Evolutionary conservation across 2,888 invertebrate genomes (phyloP), one percentile per base, ranked within the genome.

Genomic region (Dicyrtomina minuta): DNA sequence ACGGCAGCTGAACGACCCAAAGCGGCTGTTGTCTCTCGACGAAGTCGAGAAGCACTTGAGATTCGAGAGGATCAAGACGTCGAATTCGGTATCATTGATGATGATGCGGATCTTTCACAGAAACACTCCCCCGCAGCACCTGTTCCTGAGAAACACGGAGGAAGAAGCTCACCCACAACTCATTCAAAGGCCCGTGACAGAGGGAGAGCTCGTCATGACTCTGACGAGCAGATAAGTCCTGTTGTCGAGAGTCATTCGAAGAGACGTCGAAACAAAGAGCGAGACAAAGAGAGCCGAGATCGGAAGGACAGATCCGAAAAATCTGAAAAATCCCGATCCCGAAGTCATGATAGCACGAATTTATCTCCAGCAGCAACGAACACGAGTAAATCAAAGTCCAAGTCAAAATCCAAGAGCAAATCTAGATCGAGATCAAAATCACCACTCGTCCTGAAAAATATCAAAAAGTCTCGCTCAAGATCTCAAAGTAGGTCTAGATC

Each of bases 381-480:
- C 15, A 33, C 27, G 10, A 27, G 51, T 51, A 64, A 64, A 64
- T 64, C 51, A n/a, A 64, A 41, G 66, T 43, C 60, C 22, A 66
- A 70, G 12, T 70, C 72, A 12, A 72, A 72, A 51, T 73, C 72
- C 24, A 66, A 74, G 62, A 72, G 72, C 22, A 73, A 74, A 55
- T 74, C 74, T 12, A 22, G 73, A 39, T 73, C 75, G 20, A 72
- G 72, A 44, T 75, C 75, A 15, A 70, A 66, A 53, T 69, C 62
- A 5, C 53, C 61, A n/a, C 33, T 62, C 17, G 49, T 60, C 1
- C 44, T 20, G n/a, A 56, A n/a, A 33, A 64, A 43, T 22, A 59
- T 8, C 17, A 56, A 46, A 65, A 65, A 65, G 17, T 72, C 66
- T 22, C 66, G 62, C 27, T 65, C 56, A 53, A 46, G 62, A 58